Conservation (phyloP, 2,888 invertebrate species). For the Drosophila antonietae region DNA sequence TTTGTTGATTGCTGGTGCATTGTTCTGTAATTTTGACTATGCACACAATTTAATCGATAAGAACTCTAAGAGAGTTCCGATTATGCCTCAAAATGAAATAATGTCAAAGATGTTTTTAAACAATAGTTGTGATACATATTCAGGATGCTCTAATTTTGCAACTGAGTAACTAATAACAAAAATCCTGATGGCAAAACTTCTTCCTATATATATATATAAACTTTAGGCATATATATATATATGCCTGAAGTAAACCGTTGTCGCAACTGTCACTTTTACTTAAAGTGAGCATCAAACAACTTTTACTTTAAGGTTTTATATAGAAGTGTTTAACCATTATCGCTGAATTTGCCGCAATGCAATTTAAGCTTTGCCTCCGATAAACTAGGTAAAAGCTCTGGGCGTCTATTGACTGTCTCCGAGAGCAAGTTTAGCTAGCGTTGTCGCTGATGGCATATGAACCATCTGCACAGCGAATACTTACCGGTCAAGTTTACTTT, state of each 20-base stretch:
- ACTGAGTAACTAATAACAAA: too few species aligned
- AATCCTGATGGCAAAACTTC: not conserved
- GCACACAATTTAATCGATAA: not conserved
- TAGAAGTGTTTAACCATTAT: constrained; percentile 61
- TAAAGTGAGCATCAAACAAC: constrained; percentile 32
- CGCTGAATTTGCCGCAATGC: constrained; percentile 47
- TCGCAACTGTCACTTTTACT: constrained; percentile 66
- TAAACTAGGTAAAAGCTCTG: constrained; percentile 35
- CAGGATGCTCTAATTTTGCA: too few species aligned
- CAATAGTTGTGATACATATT: too few species aligned
- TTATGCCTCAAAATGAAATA: not conserved
- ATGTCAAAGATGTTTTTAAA: not conserved
- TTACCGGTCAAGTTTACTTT: constrained; percentile 52
- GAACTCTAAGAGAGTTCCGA: not conserved
- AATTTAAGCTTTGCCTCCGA: constrained; percentile 66
- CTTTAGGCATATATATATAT: not conserved
- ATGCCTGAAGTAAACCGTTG: constrained; percentile 51
- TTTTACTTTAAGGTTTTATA: constrained; percentile 60
- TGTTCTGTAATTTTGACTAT: not conserved
- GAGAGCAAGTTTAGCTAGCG: constrained; percentile 42
- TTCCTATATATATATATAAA: not conserved
- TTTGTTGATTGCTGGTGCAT: not conserved
- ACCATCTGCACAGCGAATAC: constrained; percentile 50
- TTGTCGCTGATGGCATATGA: constrained; percentile 40
- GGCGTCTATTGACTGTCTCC: constrained; percentile 30